Conservation (phyloP, 2,797 vertebrate genomes). For the Eulemur albifrons region DNA sequence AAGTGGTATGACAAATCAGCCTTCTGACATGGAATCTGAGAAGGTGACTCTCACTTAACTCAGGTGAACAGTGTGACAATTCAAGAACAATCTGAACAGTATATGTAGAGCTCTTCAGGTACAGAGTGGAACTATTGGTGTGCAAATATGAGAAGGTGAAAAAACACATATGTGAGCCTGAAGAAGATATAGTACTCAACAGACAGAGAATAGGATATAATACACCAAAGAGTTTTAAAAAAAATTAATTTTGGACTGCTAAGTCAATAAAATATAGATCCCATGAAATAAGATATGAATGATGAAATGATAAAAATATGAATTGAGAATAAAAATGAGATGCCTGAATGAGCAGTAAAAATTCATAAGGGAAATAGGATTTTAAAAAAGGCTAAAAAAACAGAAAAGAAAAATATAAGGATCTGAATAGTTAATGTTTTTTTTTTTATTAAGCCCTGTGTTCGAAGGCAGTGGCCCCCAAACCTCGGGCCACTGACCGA, state of each 20-base stretch:
- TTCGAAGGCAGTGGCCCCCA: not conserved
- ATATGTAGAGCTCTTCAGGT: not conserved
- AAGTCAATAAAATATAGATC: not conserved
- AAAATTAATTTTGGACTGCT: not conserved
- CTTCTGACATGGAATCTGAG: not conserved
- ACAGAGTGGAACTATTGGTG: not conserved
- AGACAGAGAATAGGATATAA: not conserved
- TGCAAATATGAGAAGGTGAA: not conserved
- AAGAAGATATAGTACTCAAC: not conserved
- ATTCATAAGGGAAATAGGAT: not conserved
- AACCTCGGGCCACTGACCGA: too few relatives aligned
- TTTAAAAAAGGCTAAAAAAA: not conserved
- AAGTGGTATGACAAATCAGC: not conserved
- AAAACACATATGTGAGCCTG: not conserved
- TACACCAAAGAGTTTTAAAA: not conserved
- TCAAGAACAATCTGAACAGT: not conserved
- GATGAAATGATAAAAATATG: conserved; percentile 29
- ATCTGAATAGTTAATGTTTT: not conserved
- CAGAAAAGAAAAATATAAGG: not conserved
- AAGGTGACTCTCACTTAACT: not conserved
- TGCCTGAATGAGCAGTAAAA: not conserved
- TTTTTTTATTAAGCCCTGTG: not conserved
- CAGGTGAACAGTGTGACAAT: not conserved
- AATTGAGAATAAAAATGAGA: not conserved
- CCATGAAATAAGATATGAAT: not conserved